These are phyloP conservation scores for Ochropleura plecta DNA, from an alignment of 2,888 invertebrate genomes.

Conservation along the genomic window DNA sequence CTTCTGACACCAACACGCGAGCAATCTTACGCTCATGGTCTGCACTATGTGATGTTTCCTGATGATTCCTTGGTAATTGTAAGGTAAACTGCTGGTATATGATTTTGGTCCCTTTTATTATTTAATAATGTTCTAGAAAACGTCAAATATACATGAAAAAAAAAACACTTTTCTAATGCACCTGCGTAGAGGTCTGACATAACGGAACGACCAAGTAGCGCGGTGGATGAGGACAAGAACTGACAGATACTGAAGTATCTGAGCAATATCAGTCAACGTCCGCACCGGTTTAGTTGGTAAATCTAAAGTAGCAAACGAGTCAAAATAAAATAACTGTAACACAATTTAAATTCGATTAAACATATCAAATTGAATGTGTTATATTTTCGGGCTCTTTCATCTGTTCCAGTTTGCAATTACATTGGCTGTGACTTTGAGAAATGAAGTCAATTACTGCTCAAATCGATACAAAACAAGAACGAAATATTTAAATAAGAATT, in stretches of 20 bases:
- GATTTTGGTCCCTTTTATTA: neutral
- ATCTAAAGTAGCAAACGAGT: neutral
- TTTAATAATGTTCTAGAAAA: neutral
- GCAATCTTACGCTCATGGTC: neutral
- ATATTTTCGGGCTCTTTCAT: neutral
- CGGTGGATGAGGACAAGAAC: neutral
- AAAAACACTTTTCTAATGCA: neutral
- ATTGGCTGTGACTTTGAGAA: constrained; percentile 34
- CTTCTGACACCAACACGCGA: neutral
- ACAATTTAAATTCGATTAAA: neutral
- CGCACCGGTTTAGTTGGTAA: neutral
- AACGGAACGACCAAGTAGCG: neutral
- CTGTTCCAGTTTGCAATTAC: neutral
- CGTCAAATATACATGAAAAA: neutral
- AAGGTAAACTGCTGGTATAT: constrained; percentile 5
- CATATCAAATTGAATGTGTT: neutral
- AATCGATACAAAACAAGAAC: constrained; percentile 21
- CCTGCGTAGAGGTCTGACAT: neutral
- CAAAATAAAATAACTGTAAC: neutral
- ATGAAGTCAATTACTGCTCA: constrained; percentile 35
- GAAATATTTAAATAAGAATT: constrained; percentile 12
- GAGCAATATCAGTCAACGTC: neutral
- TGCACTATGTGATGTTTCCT: neutral
- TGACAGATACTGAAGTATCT: too few relatives aligned
- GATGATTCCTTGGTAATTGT: constrained; percentile 26